phyloP scores from a whole-genome alignment of 2,888 invertebrate species.

The Epsilonema sp. region DNA sequence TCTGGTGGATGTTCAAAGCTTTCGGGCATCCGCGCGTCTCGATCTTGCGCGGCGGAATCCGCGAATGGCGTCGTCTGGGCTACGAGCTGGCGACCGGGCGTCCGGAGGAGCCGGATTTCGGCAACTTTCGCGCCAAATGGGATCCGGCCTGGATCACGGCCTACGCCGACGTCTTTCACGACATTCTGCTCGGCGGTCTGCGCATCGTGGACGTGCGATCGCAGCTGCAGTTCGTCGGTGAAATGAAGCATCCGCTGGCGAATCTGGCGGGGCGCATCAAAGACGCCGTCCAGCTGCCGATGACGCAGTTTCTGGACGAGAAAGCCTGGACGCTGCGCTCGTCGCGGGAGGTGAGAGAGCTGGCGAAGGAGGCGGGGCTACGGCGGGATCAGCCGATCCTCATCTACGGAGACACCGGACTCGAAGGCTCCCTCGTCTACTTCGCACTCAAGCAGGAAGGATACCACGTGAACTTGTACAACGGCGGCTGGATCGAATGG shows the following conservation, averaged over 20 bases:
- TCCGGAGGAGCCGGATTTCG: not conserved
- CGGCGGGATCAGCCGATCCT: not conserved
- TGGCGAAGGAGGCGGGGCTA: not conserved
- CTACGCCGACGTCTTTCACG: not conserved
- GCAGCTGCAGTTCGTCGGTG: not conserved
- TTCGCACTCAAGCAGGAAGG: not conserved
- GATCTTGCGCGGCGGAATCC: constrained; percentile 4
- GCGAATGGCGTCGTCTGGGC: not conserved
- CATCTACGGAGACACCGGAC: not conserved
- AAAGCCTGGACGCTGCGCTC: too few relatives aligned
- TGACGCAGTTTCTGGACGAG: too few relatives aligned
- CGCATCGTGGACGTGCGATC: not conserved
- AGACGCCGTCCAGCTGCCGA: constrained; percentile 1
- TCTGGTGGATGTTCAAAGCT: constrained; percentile 5
- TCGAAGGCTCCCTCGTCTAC: not conserved
- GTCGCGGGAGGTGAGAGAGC: not conserved
- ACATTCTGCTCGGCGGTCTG: not conserved
- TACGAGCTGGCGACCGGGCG: not conserved
- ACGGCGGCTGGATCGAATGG: constrained; percentile 4
- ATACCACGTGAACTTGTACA: not conserved
- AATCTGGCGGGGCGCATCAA: not conserved
- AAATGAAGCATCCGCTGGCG: not conserved
- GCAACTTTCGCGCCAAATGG: not conserved
- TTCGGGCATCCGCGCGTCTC: not conserved
- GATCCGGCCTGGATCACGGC: not conserved